Evolutionary conservation across 2,797 vertebrate genomes (phyloP).

Genomic region (Sebastes melanostomus): DNA sequence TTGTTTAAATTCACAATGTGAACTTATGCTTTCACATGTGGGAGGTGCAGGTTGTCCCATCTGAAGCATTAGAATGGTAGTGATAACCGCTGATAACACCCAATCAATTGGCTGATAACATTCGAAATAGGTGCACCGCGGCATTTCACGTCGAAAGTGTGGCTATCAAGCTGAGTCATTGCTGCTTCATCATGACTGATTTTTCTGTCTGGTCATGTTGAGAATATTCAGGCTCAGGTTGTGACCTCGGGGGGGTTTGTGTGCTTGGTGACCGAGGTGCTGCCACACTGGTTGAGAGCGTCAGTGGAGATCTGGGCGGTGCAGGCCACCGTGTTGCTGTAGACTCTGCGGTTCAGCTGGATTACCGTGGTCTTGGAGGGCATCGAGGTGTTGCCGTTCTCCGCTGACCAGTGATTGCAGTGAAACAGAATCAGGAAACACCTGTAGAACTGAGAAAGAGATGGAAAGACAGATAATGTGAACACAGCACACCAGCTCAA

Average conservation of each 20-base stretch:
- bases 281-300: constrained; percentile 46
- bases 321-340: constrained; percentile 68
- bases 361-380: constrained; percentile 81
- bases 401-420: constrained; percentile 64
- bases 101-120: background rate
- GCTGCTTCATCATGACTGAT: background rate
- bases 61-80: background rate
- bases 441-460: constrained; percentile 84
- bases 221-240: constrained; percentile 15
- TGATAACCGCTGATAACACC: background rate
- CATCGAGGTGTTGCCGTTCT: constrained; percentile 67
- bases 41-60: background rate
- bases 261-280: constrained; percentile 24
- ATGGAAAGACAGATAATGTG: background rate
- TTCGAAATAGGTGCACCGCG: background rate
- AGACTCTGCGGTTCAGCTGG: constrained; percentile 76
- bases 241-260: constrained; percentile 36
- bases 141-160: background rate
- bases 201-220: background rate
- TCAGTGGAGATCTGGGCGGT: constrained; percentile 66
- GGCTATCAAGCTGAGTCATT: background rate
- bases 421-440: constrained; percentile 86
- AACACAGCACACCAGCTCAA: background rate
- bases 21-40: background rate
- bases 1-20: background rate